Conservation (phyloP, 2,888 invertebrate genomes). For the Cosmia pyralina region DNA sequence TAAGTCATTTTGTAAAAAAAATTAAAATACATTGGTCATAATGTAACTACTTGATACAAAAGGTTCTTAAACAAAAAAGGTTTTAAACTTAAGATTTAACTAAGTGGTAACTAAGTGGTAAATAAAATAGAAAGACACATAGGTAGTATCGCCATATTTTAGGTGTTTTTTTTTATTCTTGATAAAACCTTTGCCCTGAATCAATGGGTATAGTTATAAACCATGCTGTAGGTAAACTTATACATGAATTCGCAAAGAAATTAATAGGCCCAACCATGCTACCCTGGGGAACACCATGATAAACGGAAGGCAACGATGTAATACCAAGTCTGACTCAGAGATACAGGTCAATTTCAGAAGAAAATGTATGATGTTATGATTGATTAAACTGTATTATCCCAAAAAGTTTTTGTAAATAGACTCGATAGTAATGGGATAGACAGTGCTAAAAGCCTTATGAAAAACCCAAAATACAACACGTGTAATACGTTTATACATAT, state of each 20-base stretch:
- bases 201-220: neutral
- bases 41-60: too few relatives aligned
- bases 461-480: neutral
- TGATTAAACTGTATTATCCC: neutral
- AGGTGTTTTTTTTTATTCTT: neutral
- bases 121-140: neutral
- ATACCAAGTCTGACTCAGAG: neutral
- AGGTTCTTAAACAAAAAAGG: too few relatives aligned
- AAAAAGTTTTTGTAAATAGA: neutral
- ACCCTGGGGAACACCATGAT: neutral
- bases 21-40: too few relatives aligned
- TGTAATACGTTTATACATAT: too few relatives aligned
- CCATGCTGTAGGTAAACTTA: neutral
- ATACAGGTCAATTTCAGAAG: neutral
- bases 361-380: neutral
- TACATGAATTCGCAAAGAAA: neutral
- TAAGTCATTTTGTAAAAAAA: too few relatives aligned
- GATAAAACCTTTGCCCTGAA: neutral
- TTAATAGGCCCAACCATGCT: neutral
- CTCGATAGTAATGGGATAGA: neutral
- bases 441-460: neutral
- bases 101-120: too few relatives aligned
- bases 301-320: neutral
- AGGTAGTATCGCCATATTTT: too few relatives aligned
- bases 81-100: too few relatives aligned